Base-by-base conservation (phyloP, 2,113 vertebrate species). In the Mobula hypostoma region DNA sequence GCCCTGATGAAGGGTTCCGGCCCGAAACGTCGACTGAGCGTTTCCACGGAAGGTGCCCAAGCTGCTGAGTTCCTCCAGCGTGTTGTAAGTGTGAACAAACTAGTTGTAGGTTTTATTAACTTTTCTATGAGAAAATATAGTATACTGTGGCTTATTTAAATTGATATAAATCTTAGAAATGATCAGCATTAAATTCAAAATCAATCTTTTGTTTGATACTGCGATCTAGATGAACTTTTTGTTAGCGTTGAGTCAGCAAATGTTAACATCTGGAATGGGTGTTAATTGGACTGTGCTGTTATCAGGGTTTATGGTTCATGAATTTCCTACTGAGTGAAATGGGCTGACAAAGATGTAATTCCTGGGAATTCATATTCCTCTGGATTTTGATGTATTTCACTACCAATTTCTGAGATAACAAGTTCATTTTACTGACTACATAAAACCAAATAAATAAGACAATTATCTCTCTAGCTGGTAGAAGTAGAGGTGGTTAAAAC, bases 381-480 rank as follows among this genome's bases (percentile, higher is more conserved):
- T 68, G 88, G n/a, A 90, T 7, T n/a, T 68, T 90, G 87, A 90
- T 90, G n/a, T 90, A 90, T 90, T 90, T 12, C 17, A 8, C 88
- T 40, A 1, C 32, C 32, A 91, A 36, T 17, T 90, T 66, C 87
- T 58, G 58, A 90, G 87, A 90, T 90, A 61, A n/a, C 63, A 32
- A 32, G 15, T 70, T 36, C 15, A 21, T 70, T 91, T 58, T 85
- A 61, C 82, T 85, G 82, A 61, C 82, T 27, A 85, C 29, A 85
- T 56, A 58, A 85, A 91, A 58, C 6, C 15, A 68, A 91, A 91
- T 19, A 91, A 91, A 90, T 17, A 90, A 90, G 19, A n/a, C 29
- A 90, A 9, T 24, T 90, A 3, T 66, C 12, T 90, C 63, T 36
- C 12, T 36, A 24, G 21, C 29, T 88, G 56, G 56, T 88, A 61